Evolutionary conservation across 2,797 vertebrate genomes (phyloP).

Genomic region (Diglossa cyanea): DNA sequence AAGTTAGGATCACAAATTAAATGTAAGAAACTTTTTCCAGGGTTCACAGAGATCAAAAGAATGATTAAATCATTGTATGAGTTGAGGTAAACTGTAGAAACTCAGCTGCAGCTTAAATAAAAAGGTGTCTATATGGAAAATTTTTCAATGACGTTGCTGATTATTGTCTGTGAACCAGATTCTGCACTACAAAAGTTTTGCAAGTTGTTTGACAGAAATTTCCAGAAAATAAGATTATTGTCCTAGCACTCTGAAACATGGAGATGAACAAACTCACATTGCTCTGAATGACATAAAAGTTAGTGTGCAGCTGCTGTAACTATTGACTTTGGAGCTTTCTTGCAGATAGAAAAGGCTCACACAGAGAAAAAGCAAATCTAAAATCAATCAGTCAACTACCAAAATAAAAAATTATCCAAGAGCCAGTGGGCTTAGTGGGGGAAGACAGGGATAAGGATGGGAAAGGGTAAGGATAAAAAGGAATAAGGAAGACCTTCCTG

Average conservation of each 20-base stretch:
- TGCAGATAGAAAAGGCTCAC: not conserved
- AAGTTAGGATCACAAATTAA: not conserved
- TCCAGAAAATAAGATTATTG: not conserved
- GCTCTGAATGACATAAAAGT: not conserved
- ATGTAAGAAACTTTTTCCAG: not conserved
- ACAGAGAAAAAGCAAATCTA: not conserved
- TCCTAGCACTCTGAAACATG: not conserved
- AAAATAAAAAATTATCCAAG: not conserved
- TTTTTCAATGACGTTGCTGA: not conserved
- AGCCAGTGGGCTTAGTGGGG: fast-evolving
- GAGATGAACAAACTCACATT: not conserved
- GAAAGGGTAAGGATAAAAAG: not conserved
- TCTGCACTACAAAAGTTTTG: not conserved
- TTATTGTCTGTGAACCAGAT: not conserved
- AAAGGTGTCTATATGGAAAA: not conserved
- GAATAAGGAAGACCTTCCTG: not conserved
- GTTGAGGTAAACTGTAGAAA: not conserved
- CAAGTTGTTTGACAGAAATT: not conserved
- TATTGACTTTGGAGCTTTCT: not conserved
- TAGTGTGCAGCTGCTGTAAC: not conserved
- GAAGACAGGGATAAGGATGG: not conserved
- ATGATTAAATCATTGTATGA: not conserved
- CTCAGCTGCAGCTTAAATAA: not conserved
- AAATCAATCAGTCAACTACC: not conserved
- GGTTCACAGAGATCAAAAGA: not conserved